Conservation (phyloP, 2,113 vertebrate genomes). For the Grammomys dolichurus region DNA sequence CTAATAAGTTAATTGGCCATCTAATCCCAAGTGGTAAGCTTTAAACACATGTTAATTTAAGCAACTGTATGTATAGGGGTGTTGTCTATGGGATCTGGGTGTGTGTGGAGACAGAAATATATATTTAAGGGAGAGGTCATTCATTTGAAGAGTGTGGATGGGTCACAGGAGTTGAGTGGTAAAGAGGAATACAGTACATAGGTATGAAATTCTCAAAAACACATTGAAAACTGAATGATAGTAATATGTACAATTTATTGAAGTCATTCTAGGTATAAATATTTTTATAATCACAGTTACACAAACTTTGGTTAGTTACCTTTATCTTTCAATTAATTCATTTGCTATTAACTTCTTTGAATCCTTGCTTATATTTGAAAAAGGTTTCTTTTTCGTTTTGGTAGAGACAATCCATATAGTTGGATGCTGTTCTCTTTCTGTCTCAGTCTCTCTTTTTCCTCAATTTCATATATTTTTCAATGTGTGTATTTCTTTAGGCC, state of each 20-base stretch:
- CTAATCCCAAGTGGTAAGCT: background rate
- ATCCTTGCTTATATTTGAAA: slow-evolving; percentile 27
- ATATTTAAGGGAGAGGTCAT: background rate
- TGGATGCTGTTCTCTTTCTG: background rate
- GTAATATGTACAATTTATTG: background rate
- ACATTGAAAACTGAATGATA: background rate
- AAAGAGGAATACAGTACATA: background rate
- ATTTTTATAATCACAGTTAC: background rate
- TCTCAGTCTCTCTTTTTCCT: background rate
- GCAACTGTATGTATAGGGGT: background rate
- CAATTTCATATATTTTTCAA: background rate
- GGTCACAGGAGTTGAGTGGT: background rate
- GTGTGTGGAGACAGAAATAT: background rate
- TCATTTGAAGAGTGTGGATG: background rate
- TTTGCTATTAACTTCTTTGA: slow-evolving; percentile 15
- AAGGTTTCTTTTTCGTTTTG: background rate
- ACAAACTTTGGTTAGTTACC: background rate
- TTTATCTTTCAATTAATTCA: background rate
- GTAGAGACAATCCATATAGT: background rate
- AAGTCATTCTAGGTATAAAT: background rate
- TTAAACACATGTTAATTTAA: background rate
- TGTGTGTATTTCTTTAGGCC: background rate
- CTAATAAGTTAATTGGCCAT: background rate
- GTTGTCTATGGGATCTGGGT: background rate
- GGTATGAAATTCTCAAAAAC: background rate